These are phyloP conservation scores for Lasioglossum lativentre DNA, from an alignment of 2,888 invertebrate species.

Conservation along the genomic window DNA sequence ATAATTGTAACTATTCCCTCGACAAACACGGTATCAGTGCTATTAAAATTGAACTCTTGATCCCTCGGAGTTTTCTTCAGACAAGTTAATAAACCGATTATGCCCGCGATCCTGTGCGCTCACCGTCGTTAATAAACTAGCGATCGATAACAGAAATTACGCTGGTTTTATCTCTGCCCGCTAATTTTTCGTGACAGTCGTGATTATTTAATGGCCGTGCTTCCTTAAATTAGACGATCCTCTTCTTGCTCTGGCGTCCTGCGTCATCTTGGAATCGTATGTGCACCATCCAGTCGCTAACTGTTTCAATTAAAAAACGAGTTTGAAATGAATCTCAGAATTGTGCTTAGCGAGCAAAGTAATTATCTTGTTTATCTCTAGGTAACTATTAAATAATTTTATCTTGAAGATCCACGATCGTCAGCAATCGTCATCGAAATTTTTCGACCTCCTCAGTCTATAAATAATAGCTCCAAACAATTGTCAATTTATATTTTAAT, in stretches of 20 bases:
- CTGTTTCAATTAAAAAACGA: background rate
- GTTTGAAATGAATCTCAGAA: too few species aligned
- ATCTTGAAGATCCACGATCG: background rate
- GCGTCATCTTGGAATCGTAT: background rate
- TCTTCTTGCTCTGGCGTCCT: slow-evolving; percentile 4
- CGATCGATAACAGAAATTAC: slow-evolving; percentile 75
- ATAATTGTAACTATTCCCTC: background rate
- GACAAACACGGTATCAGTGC: background rate
- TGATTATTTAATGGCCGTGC: slow-evolving; percentile 70
- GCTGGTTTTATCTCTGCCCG: slow-evolving; percentile 67
- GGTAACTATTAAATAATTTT: background rate
- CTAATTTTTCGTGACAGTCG: slow-evolving; percentile 70
- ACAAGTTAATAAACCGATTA: background rate
- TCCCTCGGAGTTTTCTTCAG: background rate
- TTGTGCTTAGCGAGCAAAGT: too few species aligned
- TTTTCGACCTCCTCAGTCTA: background rate
- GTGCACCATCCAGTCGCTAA: background rate
- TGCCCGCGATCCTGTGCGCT: background rate
- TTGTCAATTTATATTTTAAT: slow-evolving; percentile 7
- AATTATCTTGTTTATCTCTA: too few species aligned
- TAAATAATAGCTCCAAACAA: background rate
- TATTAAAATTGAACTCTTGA: slow-evolving; percentile 13
- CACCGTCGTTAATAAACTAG: slow-evolving; percentile 42
- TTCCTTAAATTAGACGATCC: slow-evolving; percentile 14
- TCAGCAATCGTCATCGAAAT: too few species aligned